A percentile compares a stretch with the other conserved stretches of the same genome.
phyloP scores from a whole-genome alignment of 2,888 invertebrate genomes.

The Tupiocoris notatus region DNA sequence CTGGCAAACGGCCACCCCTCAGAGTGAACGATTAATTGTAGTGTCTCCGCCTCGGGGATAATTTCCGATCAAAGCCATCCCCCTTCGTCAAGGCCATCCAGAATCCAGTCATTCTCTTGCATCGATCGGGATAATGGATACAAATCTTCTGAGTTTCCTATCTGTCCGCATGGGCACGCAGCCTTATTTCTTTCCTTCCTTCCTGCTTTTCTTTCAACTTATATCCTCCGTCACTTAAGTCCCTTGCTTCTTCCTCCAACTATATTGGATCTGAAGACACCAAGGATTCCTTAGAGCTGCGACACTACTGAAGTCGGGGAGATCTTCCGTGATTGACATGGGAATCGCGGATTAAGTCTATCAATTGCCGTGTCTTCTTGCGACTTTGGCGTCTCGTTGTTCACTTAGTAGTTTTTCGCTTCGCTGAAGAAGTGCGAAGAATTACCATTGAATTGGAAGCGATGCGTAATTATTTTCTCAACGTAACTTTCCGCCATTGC shows the following conservation, averaged over 20 bases:
- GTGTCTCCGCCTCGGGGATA: constrained; percentile 14
- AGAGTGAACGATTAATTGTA: constrained; percentile 6
- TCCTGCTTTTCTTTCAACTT: not conserved
- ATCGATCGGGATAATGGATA: constrained; percentile 1
- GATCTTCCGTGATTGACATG: not conserved
- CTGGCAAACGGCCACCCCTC: not conserved
- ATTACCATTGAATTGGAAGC: no score
- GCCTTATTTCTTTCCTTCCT: not conserved
- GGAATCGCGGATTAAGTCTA: constrained; percentile 10
- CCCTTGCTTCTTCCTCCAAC: not conserved
- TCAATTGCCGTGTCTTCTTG: no score
- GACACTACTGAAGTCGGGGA: not conserved
- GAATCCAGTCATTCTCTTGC: not conserved
- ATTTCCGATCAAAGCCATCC: constrained; percentile 2
- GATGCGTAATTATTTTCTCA: no score
- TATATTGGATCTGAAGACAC: not conserved
- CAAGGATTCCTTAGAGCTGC: no score
- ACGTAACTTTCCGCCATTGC: no score
- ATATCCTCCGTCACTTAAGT: not conserved
- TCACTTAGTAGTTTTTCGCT: no score
- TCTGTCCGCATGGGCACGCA: constrained; percentile 6
- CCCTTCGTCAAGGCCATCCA: not conserved
- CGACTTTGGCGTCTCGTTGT: no score
- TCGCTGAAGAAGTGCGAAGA: no score
- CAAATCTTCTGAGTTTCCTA: constrained; percentile 1